Evolutionary conservation across 2,888 invertebrate genomes (phyloP).

Genomic region (Xestia c-nigrum): DNA sequence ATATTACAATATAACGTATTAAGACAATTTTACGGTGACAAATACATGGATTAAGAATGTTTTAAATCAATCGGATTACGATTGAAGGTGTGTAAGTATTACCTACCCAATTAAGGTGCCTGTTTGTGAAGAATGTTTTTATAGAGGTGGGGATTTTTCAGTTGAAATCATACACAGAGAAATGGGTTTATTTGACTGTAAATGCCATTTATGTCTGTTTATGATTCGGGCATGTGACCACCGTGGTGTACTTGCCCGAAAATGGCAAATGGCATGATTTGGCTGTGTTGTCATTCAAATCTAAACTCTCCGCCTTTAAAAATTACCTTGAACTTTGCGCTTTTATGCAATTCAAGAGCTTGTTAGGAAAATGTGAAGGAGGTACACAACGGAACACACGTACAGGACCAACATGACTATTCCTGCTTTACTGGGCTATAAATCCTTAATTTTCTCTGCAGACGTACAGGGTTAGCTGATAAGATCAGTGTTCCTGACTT

Average conservation of each 20-base stretch:
- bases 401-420: not conserved
- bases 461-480: slow-evolving; percentile 6
- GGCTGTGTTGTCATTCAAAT: not conserved
- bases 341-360: not conserved
- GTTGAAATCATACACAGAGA: not conserved
- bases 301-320: not conserved
- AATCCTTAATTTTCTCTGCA: slow-evolving; percentile 31
- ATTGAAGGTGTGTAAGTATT: not conserved
- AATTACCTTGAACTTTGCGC: not conserved
- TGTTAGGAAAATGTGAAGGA: not conserved
- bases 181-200: not conserved
- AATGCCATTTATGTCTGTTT: not conserved
- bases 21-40: too few relatives aligned
- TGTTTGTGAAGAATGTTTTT: not conserved
- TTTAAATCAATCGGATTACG: not conserved
- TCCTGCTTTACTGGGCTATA: not conserved
- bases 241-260: not conserved
- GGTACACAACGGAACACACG: not conserved
- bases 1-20: too few relatives aligned
- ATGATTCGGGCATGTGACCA: not conserved
- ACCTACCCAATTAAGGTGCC: not conserved
- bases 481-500: slow-evolving; percentile 1
- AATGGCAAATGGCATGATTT: too few relatives aligned
- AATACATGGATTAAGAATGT: not conserved
- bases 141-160: not conserved